Evolutionary conservation across 2,113 vertebrate species (phyloP), one percentile per base, ranked within the genome.

Genomic region (Hiodon tergisus): DNA sequence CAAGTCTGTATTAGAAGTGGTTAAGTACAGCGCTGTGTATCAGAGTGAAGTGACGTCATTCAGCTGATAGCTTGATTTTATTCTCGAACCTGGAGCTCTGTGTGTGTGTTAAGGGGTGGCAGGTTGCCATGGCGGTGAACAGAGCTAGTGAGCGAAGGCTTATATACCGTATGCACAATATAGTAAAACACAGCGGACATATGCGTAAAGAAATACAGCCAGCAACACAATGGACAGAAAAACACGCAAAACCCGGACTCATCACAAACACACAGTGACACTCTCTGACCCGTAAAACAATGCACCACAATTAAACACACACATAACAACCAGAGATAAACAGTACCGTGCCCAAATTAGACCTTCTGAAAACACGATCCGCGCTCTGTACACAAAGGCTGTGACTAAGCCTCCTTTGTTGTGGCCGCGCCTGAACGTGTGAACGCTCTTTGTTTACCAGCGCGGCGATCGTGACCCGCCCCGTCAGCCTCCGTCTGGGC

Each of bases 331-430:
- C 9, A 6, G 63, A 67, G 63, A 52, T 14, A 68, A 68, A 68
- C 67, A 68, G 50, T 5, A 52, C 48, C 10, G 48, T 5, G 50
- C 48, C 52, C 14, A 68, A 68, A 68, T 68, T 51, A 53, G 13
- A 52, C 7, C 4, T 48, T 68, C 50, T n/a, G 48, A 68, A 68
- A 47, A 68, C 67, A 57, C n/a, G 57, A 8, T 51, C 16, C 52
- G 16, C 14, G 6, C 52, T 70, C 47, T 57, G 53, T 55, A 57
- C 68, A 70, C 68, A 53, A n/a, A 68, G 11, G 5, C 14, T 50
- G 67, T 53, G 52, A 69, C 51, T 69, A 16, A 69, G 50, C 51
- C n/a, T 11, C 53, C 50, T 54, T 54, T 54, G 67, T 69, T 54
- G 67, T 69, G 67, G 67, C 46, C 5, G 2, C 17, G 17, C 6